phyloP scores from a whole-genome alignment of 2,113 vertebrate genomes.

The Chunga burmeisteri region DNA sequence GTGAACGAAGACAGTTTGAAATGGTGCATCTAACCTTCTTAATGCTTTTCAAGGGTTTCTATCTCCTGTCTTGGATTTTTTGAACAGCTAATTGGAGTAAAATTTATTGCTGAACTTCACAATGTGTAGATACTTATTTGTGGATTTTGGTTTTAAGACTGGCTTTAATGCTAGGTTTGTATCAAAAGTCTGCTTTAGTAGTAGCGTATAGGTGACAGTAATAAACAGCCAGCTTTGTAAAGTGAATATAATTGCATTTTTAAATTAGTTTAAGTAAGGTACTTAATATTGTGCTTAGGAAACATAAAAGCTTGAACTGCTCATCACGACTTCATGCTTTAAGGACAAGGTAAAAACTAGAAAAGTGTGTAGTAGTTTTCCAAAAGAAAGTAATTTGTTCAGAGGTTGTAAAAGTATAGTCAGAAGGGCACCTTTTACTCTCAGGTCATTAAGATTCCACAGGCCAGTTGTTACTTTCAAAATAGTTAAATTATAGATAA shows the following conservation, averaged over 20 bases:
- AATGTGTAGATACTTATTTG: background rate
- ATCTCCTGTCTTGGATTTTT: background rate
- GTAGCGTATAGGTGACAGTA: background rate
- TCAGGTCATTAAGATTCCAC: background rate
- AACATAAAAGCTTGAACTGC: background rate
- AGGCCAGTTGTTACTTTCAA: background rate
- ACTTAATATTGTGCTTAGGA: background rate
- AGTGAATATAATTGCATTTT: background rate
- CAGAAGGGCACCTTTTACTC: background rate
- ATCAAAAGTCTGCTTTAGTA: background rate
- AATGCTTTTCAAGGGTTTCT: background rate
- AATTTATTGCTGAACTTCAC: background rate
- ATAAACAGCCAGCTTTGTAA: background rate
- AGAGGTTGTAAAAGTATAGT: background rate
- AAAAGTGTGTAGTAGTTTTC: background rate
- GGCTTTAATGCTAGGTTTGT: background rate
- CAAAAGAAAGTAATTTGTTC: background rate
- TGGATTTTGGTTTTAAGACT: background rate
- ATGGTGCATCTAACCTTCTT: background rate
- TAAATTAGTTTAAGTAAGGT: background rate
- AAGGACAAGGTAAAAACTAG: background rate
- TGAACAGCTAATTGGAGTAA: background rate
- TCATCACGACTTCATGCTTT: background rate
- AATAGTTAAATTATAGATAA: background rate
- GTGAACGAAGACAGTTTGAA: background rate